A percentile compares a stretch with the other conserved stretches of the same genome.
Conservation (phyloP, 1,140 invertebrate species). For the Euwallacea similis region DNA sequence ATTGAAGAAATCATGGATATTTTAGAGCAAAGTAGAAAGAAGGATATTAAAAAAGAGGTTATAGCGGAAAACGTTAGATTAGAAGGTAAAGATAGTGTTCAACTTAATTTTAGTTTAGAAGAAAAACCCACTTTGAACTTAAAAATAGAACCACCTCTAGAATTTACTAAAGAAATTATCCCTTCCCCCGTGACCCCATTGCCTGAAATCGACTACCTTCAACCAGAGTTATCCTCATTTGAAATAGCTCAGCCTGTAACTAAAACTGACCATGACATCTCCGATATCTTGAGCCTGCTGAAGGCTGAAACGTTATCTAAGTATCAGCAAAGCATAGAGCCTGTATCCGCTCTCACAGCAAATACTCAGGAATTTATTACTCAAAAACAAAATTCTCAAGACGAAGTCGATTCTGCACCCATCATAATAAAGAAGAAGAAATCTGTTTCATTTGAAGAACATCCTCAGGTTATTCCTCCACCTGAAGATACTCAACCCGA, state of each 20-base stretch:
- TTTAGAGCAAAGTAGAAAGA: constrained; percentile 28
- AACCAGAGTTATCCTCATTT: constrained; percentile 15
- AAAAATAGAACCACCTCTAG: neutral
- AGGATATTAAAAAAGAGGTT: constrained; percentile 16
- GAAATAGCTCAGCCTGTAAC: constrained; percentile 9
- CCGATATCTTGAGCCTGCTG: constrained; percentile 15
- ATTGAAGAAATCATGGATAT: constrained; percentile 48
- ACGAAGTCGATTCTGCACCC: neutral
- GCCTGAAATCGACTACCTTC: constrained; percentile 26
- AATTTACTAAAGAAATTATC: constrained; percentile 11
- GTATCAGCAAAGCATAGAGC: neutral
- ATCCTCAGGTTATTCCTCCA: constrained; percentile 44
- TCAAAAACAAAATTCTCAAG: neutral
- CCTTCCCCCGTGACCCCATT: constrained; percentile 22
- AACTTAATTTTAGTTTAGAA: constrained; percentile 14
- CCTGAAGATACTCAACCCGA: constrained; percentile 23
- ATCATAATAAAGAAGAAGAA: constrained; percentile 40
- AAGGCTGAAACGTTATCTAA: constrained; percentile 28
- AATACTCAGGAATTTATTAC: constrained; percentile 5
- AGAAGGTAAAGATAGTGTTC: neutral
- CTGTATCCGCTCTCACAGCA: neutral
- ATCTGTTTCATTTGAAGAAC: constrained; percentile 48
- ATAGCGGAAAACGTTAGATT: constrained; percentile 4
- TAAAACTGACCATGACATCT: constrained; percentile 12
- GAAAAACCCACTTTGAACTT: neutral